Conservation (phyloP, 2,113 vertebrate species). For the Podiceps cristatus region DNA sequence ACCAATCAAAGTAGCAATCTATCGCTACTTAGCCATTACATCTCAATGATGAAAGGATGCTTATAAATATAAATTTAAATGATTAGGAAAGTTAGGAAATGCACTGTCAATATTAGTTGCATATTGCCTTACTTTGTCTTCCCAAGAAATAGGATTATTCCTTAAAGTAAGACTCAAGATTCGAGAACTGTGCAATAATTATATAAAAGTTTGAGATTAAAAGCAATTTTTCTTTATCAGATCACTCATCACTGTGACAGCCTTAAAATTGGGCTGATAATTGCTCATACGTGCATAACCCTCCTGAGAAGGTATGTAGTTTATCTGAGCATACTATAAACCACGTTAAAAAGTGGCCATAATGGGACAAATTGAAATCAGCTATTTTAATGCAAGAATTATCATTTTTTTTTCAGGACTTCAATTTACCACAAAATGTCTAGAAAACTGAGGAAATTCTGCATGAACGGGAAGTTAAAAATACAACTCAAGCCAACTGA, state of each 20-base stretch:
- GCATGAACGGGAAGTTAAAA: not conserved
- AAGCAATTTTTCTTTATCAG: conserved; percentile 15
- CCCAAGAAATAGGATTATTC: not conserved
- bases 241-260: not conserved
- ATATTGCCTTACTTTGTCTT: not conserved
- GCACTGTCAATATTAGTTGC: not conserved
- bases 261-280: not conserved
- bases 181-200: not conserved
- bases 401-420: not conserved
- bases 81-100: not conserved
- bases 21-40: not conserved
- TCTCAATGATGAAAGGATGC: not conserved
- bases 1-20: not conserved
- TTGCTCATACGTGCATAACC: not conserved
- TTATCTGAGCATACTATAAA: not conserved
- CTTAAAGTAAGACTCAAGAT: not conserved
- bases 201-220: conserved; percentile 18
- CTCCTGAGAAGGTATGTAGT: not conserved
- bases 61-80: conserved; percentile 27
- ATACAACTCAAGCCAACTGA: not conserved
- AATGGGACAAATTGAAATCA: not conserved
- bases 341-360: not conserved
- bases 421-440: not conserved
- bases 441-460: not conserved
- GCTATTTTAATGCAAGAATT: not conserved